Conservation (phyloP, 2,888 invertebrate species). For the Zaprionus bogoriensis region DNA sequence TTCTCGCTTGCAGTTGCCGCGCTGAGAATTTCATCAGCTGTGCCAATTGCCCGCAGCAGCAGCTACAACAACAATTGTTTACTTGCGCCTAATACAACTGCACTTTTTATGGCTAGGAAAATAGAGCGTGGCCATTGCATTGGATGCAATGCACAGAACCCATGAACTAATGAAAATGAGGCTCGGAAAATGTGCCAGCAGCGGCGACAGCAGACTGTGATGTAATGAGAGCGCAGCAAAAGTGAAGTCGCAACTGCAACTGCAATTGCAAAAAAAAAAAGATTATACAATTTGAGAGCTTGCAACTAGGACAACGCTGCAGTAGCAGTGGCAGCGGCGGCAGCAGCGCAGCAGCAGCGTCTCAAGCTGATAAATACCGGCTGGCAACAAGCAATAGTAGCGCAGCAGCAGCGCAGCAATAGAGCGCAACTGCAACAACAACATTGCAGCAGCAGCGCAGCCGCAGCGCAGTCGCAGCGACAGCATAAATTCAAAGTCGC, state of each 20-base stretch:
- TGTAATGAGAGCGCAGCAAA: conserved; percentile 68
- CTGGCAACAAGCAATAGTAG: conserved; percentile 47
- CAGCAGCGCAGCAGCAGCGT: conserved; percentile 30
- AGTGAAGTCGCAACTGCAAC: conserved; percentile 58
- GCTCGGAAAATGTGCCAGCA: conserved; percentile 50
- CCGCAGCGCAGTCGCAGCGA: not conserved
- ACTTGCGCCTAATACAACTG: conserved; percentile 62
- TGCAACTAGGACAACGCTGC: conserved; percentile 69
- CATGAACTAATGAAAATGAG: conserved; percentile 59
- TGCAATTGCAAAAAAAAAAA: conserved; percentile 58
- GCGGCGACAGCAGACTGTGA: conserved; percentile 45
- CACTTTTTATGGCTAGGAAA: conserved; percentile 69
- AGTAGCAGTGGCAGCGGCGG: conserved; percentile 20
- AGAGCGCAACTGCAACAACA: conserved; percentile 20
- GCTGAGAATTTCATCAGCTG: conserved; percentile 72
- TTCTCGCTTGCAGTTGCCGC: conserved; percentile 32
- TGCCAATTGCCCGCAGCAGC: conserved; percentile 6
- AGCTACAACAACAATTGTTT: conserved; percentile 23
- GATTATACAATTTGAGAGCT: conserved; percentile 73
- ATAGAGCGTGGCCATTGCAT: conserved; percentile 67
- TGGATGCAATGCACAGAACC: conserved; percentile 58
- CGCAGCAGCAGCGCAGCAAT: conserved; percentile 38
- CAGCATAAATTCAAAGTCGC: conserved; percentile 67
- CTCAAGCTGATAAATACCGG: conserved; percentile 58
- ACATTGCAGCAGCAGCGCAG: conserved; percentile 19